Percentiles rank a stretch among this genome's conserved stretches.
Evolutionary conservation across 1,140 invertebrate species (phyloP).

Genomic region (Scaptodrosophila lebanonensis): DNA sequence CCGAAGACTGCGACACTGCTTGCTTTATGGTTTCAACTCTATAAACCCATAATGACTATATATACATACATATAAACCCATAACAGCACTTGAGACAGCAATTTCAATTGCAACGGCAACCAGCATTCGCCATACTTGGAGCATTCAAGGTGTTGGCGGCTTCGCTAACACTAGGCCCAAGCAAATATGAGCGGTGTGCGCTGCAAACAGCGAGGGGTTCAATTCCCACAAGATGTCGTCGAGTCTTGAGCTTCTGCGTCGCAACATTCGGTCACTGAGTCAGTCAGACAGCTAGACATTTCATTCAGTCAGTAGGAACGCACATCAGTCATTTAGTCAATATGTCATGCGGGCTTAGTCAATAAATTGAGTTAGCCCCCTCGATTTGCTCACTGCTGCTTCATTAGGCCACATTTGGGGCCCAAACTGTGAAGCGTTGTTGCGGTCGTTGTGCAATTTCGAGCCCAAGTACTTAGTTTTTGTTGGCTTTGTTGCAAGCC

Average conservation of each 20-base stretch:
- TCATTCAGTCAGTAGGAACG: constrained; percentile 23
- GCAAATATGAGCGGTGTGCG: constrained; percentile 48
- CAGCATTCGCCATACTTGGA: constrained; percentile 51
- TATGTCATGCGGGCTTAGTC: constrained; percentile 45
- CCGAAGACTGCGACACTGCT: background rate
- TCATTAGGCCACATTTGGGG: constrained; percentile 61
- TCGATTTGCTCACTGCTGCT: no score
- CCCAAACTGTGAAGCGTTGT: constrained; percentile 15
- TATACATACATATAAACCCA: constrained; percentile 37
- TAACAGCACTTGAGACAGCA: constrained; percentile 31
- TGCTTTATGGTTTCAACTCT: constrained; percentile 31
- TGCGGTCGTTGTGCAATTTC: constrained; percentile 51
- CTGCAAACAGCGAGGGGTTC: constrained; percentile 28
- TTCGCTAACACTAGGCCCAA: constrained; percentile 24
- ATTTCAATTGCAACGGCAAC: constrained; percentile 3
- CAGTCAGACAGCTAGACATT: constrained; percentile 29
- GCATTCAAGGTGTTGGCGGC: constrained; percentile 51
- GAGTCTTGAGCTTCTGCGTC: background rate
- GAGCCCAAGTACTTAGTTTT: no score
- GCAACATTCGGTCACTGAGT: constrained; percentile 7
- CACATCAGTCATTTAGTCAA: constrained; percentile 57
- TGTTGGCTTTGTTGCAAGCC: constrained; percentile 11
- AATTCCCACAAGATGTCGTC: constrained; percentile 63
- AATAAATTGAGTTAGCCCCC: constrained; percentile 66
- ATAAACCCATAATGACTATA: constrained; percentile 51